Evolutionary conservation across 2,888 invertebrate genomes (phyloP), one percentile per base, ranked within the genome.

Genomic region (Zootermopsis nevadensis): DNA sequence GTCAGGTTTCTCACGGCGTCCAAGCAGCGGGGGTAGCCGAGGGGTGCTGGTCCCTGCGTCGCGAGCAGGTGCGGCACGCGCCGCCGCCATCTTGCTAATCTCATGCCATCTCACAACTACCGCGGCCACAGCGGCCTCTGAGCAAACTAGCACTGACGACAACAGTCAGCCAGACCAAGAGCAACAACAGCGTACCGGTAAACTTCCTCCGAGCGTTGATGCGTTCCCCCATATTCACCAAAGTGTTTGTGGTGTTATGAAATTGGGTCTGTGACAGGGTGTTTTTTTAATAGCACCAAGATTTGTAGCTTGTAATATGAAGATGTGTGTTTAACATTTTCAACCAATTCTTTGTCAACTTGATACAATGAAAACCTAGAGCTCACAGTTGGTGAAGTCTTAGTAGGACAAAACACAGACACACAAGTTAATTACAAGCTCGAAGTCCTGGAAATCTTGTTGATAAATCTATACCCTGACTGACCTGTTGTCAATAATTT

Each of bases 21-120:
- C 91, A 83, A 91, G 91, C 90, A 91, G 93, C 89, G 91, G 92
- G 86, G 92, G 92, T 86, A 92, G 92, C 87, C 94, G 93, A 88
- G 94, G 94, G 89, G 93, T 94, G 88, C 90, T 94, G 87, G 94
- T 95, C 89, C 93, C 95, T 88, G 93, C 95, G 88, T 96, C 96
- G 89, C 94, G 96, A 92, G 95, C 96, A 96, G 96, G 96, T 96
- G 96, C 96, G 93, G 96, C 96, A 91, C 94, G 96, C 91, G 93
- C 95, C 92, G 96, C 96, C 92, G 96, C 96, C 95, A 96, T 96
- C 95, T 96, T 96, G 95, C 95, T 96, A 92, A 95, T 96, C 93
- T 96, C 96, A 93, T 95, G 95, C 93, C 95, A 95, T 92, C 94
- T 95, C 86, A 83, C 83, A 79, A 83, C 85, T 83, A 77, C 85